These are phyloP conservation scores for Centropristis striata DNA, from an alignment of 2,113 vertebrate species.

Conservation along the genomic window DNA sequence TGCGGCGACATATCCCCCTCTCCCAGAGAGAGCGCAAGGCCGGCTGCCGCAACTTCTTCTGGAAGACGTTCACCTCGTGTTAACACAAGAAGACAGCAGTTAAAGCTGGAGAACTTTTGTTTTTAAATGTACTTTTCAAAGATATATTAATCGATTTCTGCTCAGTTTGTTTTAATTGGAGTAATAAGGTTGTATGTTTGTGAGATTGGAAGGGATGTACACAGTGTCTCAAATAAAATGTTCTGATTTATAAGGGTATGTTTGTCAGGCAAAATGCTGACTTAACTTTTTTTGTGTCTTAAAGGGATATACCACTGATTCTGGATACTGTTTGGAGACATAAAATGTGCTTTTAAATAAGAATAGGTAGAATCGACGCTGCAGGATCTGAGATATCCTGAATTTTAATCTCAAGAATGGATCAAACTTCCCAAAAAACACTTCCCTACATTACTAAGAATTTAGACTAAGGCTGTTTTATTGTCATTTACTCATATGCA, in stretches of 20 bases:
- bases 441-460: too few relatives aligned
- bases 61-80: slow-evolving; percentile 89
- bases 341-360: background rate
- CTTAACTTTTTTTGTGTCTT: background rate
- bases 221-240: slow-evolving; percentile 21
- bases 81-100: slow-evolving; percentile 42
- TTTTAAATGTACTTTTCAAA: background rate
- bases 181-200: slow-evolving; percentile 1
- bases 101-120: background rate
- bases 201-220: background rate
- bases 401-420: too few relatives aligned
- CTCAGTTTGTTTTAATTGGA: slow-evolving; percentile 14
- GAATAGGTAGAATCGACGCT: too few relatives aligned
- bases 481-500: too few relatives aligned
- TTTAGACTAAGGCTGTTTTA: too few relatives aligned
- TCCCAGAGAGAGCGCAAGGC: slow-evolving; percentile 83
- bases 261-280: background rate
- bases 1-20: slow-evolving; percentile 76
- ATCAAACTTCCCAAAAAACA: too few relatives aligned
- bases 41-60: slow-evolving; percentile 88
- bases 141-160: background rate
- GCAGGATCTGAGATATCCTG: too few relatives aligned
- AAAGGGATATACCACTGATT: background rate
- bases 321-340: background rate
- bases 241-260: slow-evolving; percentile 23